These are phyloP conservation scores for Siniperca chuatsi DNA, from an alignment of 2,113 vertebrate genomes.

Conservation along the genomic window DNA sequence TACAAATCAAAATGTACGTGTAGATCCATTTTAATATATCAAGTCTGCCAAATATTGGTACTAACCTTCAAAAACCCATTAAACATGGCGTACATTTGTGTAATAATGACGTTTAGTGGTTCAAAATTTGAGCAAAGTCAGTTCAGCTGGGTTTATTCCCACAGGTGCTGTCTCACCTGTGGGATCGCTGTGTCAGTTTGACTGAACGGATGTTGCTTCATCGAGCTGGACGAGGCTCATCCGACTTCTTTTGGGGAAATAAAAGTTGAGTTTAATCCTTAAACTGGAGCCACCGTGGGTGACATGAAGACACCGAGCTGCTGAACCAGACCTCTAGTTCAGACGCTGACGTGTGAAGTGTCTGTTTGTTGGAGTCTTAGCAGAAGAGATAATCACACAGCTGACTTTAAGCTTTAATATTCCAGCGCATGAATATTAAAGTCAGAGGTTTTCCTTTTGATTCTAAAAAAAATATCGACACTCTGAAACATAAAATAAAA, in stretches of 20 bases:
- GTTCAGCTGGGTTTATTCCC: neutral
- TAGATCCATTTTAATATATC: no score
- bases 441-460: neutral
- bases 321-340: neutral
- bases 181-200: neutral
- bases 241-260: neutral
- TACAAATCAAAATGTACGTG: no score
- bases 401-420: constrained; percentile 5
- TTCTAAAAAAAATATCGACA: neutral
- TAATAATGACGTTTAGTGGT: no score
- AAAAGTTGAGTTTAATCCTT: neutral
- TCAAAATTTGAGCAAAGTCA: no score
- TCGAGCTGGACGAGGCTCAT: no score
- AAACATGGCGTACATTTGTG: no score
- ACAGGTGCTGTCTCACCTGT: neutral
- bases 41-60: no score
- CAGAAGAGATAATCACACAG: neutral
- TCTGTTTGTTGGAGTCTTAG: neutral
- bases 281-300: neutral
- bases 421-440: neutral
- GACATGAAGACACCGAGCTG: neutral
- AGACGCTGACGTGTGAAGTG: neutral
- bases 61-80: no score
- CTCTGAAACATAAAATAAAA: neutral
- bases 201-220: no score